These are phyloP conservation scores for Cryptoprocta ferox DNA, from an alignment of 2,797 vertebrate genomes.

Conservation along the genomic window DNA sequence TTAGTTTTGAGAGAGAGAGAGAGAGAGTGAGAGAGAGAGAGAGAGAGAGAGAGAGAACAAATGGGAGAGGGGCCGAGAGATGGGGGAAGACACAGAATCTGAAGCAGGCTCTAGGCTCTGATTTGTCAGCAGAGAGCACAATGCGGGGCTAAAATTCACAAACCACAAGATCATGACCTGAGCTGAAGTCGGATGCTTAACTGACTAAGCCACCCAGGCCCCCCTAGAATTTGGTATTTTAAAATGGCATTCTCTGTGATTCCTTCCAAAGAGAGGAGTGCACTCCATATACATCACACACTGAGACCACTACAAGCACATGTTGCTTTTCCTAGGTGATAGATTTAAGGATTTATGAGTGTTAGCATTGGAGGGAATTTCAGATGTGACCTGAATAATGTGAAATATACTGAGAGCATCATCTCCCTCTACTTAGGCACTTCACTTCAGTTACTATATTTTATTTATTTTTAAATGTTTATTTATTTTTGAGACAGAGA, in stretches of 20 bases:
- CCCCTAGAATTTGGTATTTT: background rate
- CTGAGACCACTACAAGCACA: background rate
- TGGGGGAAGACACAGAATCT: too few species aligned
- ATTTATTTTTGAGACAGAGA: background rate
- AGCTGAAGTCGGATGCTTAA: too few species aligned
- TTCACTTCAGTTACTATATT: background rate
- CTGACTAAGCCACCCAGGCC: too few species aligned
- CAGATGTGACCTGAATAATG: background rate
- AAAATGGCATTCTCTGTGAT: background rate
- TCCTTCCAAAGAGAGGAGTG: background rate
- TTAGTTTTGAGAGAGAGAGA: too few species aligned
- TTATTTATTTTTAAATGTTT: background rate
- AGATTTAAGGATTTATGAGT: background rate
- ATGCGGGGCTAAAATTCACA: too few species aligned
- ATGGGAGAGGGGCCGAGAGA: too few species aligned
- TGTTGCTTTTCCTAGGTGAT: background rate
- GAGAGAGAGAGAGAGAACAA: too few species aligned
- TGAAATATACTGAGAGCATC: background rate
- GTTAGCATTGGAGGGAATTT: background rate
- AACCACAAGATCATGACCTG: too few species aligned
- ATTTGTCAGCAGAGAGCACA: too few species aligned
- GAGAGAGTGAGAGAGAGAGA: too few species aligned
- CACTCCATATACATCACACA: background rate
- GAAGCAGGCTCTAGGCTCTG: too few species aligned
- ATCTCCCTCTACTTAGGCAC: background rate